phyloP scores from a whole-genome alignment of 1,140 invertebrate genomes.

The Ips nitidus region DNA sequence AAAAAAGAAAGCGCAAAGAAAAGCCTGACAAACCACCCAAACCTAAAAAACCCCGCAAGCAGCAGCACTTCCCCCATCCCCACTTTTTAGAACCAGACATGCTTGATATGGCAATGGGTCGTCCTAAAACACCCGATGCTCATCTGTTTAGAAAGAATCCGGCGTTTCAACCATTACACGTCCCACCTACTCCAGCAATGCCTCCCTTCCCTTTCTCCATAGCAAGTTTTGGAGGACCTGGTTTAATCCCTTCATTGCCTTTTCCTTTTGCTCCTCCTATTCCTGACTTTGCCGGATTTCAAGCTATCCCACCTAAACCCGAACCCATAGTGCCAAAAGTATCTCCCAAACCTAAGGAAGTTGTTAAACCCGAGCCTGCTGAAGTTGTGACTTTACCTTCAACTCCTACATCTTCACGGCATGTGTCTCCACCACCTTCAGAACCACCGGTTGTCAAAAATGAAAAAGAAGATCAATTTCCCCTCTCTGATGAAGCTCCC shows the following conservation, averaged over 20 bases:
- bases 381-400: conserved; percentile 38
- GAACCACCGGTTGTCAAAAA: conserved; percentile 23
- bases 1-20: conserved; percentile 66
- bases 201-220: conserved; percentile 54
- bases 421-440: conserved; percentile 24
- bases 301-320: conserved; percentile 51
- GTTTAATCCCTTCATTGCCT: conserved; percentile 66
- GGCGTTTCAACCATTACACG: conserved; percentile 13
- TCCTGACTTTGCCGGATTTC: conserved; percentile 57
- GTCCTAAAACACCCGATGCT: conserved; percentile 68
- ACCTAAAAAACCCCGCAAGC: conserved; percentile 45
- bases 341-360: conserved; percentile 35
- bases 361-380: conserved; percentile 29
- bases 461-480: not conserved
- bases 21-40: conserved; percentile 46
- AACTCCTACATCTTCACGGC: conserved; percentile 9
- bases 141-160: conserved; percentile 49
- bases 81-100: conserved; percentile 36
- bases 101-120: conserved; percentile 50
- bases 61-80: conserved; percentile 14
- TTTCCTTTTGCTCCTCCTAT: conserved; percentile 54
- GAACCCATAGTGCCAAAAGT: conserved; percentile 49
- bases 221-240: conserved; percentile 52
- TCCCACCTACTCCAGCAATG: conserved; percentile 54
- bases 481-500: conserved; percentile 21